Evolutionary conservation across 2,888 invertebrate genomes (phyloP).

Genomic region (Lasioglossum morio): DNA sequence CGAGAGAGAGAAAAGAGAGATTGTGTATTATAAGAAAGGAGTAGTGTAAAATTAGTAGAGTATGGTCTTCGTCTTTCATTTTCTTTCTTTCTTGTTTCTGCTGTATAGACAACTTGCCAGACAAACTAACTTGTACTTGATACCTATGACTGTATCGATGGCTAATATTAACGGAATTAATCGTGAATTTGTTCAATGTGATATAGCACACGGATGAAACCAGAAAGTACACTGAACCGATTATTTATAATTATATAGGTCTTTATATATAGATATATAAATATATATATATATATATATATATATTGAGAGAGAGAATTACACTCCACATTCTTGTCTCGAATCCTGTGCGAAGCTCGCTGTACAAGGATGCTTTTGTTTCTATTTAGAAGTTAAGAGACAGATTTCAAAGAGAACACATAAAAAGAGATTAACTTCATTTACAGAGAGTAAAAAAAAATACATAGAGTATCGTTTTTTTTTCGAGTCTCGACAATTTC

Average conservation of each 20-base stretch:
- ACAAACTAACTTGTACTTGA: constrained; percentile 36
- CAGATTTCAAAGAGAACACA: not conserved
- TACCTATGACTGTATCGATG: constrained; percentile 36
- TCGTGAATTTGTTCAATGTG: constrained; percentile 45
- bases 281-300: not conserved
- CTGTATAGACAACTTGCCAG: constrained; percentile 24
- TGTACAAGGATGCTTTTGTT: constrained; percentile 23
- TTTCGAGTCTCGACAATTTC: not conserved
- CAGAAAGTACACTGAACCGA: constrained; percentile 26
- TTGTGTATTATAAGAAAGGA: constrained; percentile 37
- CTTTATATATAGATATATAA: constrained; percentile 13
- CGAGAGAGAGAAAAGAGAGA: constrained; percentile 11
- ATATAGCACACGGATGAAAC: constrained; percentile 26
- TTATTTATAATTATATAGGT: constrained; percentile 42
- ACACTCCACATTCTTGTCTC: constrained; percentile 24
- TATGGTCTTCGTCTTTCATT: constrained; percentile 18
- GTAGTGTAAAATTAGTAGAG: constrained; percentile 37
- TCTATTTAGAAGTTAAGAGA: constrained; percentile 4
- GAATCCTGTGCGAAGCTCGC: constrained; percentile 16
- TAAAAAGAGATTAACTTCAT: not conserved
- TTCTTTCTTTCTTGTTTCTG: constrained; percentile 13
- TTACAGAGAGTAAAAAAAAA: not conserved
- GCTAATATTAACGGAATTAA: constrained; percentile 36
- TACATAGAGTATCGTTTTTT: not conserved
- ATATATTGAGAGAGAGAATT: constrained; percentile 13